Conservation (phyloP, 2,113 vertebrate species). For the Ursus arctos region DNA sequence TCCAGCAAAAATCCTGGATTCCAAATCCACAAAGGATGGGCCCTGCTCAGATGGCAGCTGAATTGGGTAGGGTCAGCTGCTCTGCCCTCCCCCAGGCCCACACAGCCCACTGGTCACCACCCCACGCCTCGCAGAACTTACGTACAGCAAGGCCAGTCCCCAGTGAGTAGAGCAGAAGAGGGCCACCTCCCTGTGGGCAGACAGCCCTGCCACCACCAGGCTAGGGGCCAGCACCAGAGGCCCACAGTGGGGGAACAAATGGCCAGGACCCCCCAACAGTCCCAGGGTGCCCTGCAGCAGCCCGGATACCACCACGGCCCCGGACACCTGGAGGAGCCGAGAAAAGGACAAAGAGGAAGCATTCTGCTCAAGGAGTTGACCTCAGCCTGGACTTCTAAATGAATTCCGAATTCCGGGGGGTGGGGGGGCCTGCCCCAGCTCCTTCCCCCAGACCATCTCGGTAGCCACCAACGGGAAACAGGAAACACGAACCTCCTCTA, state of each 20-base stretch:
- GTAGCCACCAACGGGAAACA: not conserved
- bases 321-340: slow-evolving; percentile 87
- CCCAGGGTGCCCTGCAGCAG: slow-evolving; percentile 89
- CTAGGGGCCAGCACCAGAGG: slow-evolving; percentile 93
- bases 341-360: not conserved
- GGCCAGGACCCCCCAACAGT: slow-evolving; percentile 85
- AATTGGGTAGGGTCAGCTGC: not conserved
- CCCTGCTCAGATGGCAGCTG: fast-evolving
- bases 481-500: not conserved
- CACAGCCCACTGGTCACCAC: not conserved
- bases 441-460: not conserved
- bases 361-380: not conserved
- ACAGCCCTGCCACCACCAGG: slow-evolving; percentile 91
- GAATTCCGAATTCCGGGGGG: not conserved
- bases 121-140: slow-evolving; percentile 48
- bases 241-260: slow-evolving; percentile 84
- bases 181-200: slow-evolving; percentile 90
- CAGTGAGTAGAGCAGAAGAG: slow-evolving; percentile 92
- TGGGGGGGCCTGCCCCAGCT: not conserved
- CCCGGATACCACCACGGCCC: slow-evolving; percentile 89
- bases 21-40: not conserved
- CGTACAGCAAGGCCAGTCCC: slow-evolving; percentile 91
- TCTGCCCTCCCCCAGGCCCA: not conserved
- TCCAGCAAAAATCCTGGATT: slow-evolving; percentile 12
- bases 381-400: not conserved